Conservation (phyloP, 2,797 vertebrate species). For the Sebastes paucispinis region DNA sequence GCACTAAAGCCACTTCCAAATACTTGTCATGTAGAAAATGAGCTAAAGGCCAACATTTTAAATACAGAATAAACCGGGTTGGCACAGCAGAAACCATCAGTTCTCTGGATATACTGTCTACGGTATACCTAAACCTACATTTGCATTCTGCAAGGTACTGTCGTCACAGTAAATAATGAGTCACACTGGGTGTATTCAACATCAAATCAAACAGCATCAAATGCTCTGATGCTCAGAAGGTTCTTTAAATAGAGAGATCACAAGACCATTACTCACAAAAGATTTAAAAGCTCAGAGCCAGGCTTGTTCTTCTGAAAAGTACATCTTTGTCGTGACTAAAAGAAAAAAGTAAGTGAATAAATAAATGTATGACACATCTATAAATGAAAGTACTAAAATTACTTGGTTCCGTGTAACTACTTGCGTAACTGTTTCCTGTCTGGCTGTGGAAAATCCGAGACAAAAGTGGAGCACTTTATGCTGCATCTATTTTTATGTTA, state of each 20-base stretch:
- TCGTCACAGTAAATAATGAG: background rate
- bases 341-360: background rate
- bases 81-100: background rate
- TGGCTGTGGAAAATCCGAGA: background rate
- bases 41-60: background rate
- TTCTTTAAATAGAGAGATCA: background rate
- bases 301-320: background rate
- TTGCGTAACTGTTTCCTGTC: background rate
- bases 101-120: background rate
- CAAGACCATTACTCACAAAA: background rate
- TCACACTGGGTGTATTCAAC: background rate
- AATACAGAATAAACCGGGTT: background rate
- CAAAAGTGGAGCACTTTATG: background rate
- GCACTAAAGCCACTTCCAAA: background rate
- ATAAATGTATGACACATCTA: conserved; percentile 5
- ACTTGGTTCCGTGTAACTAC: background rate
- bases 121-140: background rate
- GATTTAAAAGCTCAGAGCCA: background rate
- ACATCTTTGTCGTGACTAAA: background rate
- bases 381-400: background rate
- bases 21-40: background rate
- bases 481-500: background rate
- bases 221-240: background rate
- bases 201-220: background rate
- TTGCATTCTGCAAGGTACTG: background rate